Evolutionary conservation across 2,797 vertebrate species (phyloP), one percentile per base, ranked within the genome.

Genomic region (Crocidura indochinensis): DNA sequence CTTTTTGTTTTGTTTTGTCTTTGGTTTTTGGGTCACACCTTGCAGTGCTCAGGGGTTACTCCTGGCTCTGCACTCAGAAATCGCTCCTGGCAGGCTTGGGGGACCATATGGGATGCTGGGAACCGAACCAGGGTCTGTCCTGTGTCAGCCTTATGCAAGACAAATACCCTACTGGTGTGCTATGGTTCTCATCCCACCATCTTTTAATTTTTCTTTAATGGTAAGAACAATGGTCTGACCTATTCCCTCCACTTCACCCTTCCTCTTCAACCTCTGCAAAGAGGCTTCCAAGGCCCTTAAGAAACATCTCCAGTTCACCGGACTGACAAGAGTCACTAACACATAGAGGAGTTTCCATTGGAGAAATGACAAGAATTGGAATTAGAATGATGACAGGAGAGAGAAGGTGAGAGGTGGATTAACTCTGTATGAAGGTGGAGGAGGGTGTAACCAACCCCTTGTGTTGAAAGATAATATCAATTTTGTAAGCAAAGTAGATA

Each of bases 381-480:
- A 65, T 15, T 6, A 38, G 49, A 10, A 15, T 11, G 10, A 22
- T 65, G 26, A 27, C 26, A 49, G 60, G 7, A 24, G 68, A 71
- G 20, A 12, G 29, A 24, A 77, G 0, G 0, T 38, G 56, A 75
- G 24, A 44, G 86, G 27, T 44, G 10, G 56, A 49, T 29, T 47
- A 29, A 74, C 62, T 94, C 71, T 51, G 75, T 90, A 85, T 22
- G 68, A 11, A 69, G 51, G 75, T 84, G 44, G 44, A 72, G 44
- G 44, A 72, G 44, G 12, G 10, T 77, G 62, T 44, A 27, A 56
- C 44, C 27, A 69, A 31, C 38, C 14, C 9, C 24, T 64, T 56
- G 73, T 80, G 46, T 14, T 86, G 14, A 73, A 65, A 82, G 71
- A 77, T 7, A n/a, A 24, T 10, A 22, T 14, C 81, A 81, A 47